phyloP scores from a whole-genome alignment of 2,888 invertebrate species.

The Hemaris fuciformis region DNA sequence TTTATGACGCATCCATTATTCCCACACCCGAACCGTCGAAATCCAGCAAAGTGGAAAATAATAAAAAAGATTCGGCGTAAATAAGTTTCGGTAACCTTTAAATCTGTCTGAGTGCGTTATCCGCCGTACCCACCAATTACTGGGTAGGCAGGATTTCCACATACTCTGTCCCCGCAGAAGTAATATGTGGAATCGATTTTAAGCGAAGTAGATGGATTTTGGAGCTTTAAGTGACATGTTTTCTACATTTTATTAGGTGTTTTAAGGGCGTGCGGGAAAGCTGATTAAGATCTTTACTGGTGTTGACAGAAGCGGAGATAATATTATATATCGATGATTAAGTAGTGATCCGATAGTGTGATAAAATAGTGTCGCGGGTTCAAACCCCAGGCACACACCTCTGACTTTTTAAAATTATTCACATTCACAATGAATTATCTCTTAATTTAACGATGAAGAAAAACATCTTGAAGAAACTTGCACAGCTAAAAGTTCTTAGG shows the following conservation, averaged over 20 bases:
- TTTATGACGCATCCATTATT: conserved; percentile 26
- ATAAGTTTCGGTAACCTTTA: conserved; percentile 40
- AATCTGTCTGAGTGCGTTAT: conserved; percentile 24
- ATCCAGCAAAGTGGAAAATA: conserved; percentile 39
- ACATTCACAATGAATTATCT: too few relatives aligned
- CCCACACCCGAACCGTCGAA: conserved; percentile 19
- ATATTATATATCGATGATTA: too few relatives aligned
- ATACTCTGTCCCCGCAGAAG: neutral
- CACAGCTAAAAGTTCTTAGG: too few relatives aligned
- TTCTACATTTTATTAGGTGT: neutral
- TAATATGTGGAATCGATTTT: neutral
- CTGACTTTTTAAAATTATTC: too few relatives aligned
- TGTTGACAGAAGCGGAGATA: too few relatives aligned
- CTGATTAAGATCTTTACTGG: too few relatives aligned
- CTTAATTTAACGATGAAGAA: too few relatives aligned
- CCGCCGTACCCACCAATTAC: conserved; percentile 17
- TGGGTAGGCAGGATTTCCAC: neutral
- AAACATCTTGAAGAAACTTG: too few relatives aligned
- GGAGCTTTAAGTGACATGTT: neutral
- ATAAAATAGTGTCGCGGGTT: too few relatives aligned
- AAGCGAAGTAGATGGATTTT: neutral
- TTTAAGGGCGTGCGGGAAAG: too few relatives aligned
- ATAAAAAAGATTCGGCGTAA: conserved; percentile 45
- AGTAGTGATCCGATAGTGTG: too few relatives aligned
- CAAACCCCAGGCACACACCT: too few relatives aligned